Evolutionary conservation across 2,888 invertebrate genomes (phyloP), one percentile per base, ranked within the genome.

Genomic region (Cordilura impudica): DNA sequence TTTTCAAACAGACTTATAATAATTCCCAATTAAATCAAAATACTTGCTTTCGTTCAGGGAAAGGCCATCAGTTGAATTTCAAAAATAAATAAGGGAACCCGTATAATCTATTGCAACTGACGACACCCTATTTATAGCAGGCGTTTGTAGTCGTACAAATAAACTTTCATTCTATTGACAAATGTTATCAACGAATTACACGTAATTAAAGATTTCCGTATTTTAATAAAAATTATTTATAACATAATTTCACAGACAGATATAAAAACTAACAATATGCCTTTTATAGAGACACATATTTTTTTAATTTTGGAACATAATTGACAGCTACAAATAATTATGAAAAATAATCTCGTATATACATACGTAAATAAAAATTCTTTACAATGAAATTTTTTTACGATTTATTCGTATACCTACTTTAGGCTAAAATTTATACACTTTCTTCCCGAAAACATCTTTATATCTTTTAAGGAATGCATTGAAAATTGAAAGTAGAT

Each of bases 191-290:
- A 26, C 26, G 56, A 47, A 73, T 73, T 66, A 54, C 14, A 66
- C 39, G 14, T 43, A 51, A 43, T 58, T 66, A 60, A 67, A 60
- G 58, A 74, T 74, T 66, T 74, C 66, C 66, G 60, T 74, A 73
- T 65, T 58, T 16, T 53, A 18, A 16, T 47, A 29, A 51, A 39
- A 39, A 51, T 23, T 16, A 31, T n/a, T n/a, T 54, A 43, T 31
- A 31, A 16, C 14, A 53, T 14, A 39, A 39, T 19, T 35, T 16
- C 39, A 45, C 49, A 58, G 47, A 45, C 49, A 58, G 47, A 49
- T 65, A 58, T 66, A 39, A 39, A 39, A 39, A n/a, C 3, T 66
- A 73, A 66, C 39, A 66, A 66, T 53, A 51, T 67, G 66, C 43
- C 73, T 66, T 66, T 74, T 74, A 60, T 53, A 51, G 26, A 58